Conservation (phyloP, 2,888 invertebrate species). For the Drosophila prolongata region DNA sequence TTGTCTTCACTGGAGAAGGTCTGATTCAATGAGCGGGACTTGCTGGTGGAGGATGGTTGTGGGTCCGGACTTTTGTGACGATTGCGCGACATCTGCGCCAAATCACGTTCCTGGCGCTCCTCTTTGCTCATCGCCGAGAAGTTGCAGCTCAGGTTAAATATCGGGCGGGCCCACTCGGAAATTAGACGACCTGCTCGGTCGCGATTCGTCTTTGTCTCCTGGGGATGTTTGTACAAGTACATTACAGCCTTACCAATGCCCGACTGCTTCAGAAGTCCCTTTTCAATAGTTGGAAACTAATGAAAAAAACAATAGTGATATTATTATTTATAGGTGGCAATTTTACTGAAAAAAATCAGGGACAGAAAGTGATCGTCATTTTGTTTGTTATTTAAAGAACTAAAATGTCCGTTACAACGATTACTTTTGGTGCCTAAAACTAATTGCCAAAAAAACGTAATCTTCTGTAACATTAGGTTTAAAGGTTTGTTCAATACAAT, state of each 20-base stretch:
- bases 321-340: too few relatives aligned
- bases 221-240: slow-evolving; percentile 99
- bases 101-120: slow-evolving; percentile 96
- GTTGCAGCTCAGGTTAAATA: slow-evolving; percentile 97
- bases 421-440: too few relatives aligned
- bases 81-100: slow-evolving; percentile 90
- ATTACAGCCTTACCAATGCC: slow-evolving; percentile 99
- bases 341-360: too few relatives aligned
- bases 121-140: slow-evolving; percentile 96
- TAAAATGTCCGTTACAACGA: too few relatives aligned
- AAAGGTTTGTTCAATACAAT: too few relatives aligned
- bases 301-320: slow-evolving; percentile 10
- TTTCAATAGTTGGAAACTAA: slow-evolving; percentile 93
- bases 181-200: slow-evolving; percentile 96
- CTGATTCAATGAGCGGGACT: slow-evolving; percentile 87
- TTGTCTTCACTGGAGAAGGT: slow-evolving; percentile 88
- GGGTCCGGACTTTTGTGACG: slow-evolving; percentile 84
- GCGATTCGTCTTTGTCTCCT: slow-evolving; percentile 96
- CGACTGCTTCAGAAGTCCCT: slow-evolving; percentile 95
- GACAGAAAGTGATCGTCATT: too few relatives aligned
- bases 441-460: too few relatives aligned
- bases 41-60: slow-evolving; percentile 83
- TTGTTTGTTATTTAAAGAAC: too few relatives aligned
- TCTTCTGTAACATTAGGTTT: too few relatives aligned
- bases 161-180: slow-evolving; percentile 98